Evolutionary conservation across 2,888 invertebrate species (phyloP).

Genomic region (Stegophylla sp.): DNA sequence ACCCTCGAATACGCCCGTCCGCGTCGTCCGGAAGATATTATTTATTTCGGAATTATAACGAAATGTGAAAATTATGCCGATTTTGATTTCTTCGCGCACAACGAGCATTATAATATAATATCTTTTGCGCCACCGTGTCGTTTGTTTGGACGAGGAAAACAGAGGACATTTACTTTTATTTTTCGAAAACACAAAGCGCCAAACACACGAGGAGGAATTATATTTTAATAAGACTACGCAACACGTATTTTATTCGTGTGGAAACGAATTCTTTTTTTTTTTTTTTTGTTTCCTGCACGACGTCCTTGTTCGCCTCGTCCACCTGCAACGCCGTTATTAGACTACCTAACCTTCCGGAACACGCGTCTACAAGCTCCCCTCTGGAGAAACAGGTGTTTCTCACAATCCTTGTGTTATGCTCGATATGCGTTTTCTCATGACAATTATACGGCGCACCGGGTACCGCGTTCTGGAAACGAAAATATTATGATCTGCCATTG

Average conservation of each 20-base stretch:
- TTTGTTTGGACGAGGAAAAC: background rate
- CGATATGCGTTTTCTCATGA: conserved; percentile 40
- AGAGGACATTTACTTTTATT: too few relatives aligned
- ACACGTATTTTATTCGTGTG: too few relatives aligned
- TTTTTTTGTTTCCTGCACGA: conserved; percentile 31
- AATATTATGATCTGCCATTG: background rate
- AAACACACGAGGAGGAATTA: background rate
- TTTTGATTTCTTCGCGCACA: background rate
- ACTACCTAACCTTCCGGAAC: conserved; percentile 55
- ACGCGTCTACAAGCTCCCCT: background rate
- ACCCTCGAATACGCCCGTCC: background rate
- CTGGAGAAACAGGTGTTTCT: conserved; percentile 56
- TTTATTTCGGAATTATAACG: conserved; percentile 12
- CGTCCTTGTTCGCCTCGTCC: background rate
- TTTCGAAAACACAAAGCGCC: background rate
- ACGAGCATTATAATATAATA: background rate
- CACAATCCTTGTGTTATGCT: conserved; percentile 42
- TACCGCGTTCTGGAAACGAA: background rate
- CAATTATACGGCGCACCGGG: background rate
- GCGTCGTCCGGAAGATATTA: conserved; percentile 24
- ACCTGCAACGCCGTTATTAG: conserved; percentile 53
- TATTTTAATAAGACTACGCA: background rate
- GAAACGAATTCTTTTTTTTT: conserved; percentile 18
- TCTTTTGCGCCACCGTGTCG: background rate
- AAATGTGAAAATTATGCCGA: conserved; percentile 50